Evolutionary conservation across 2,888 invertebrate genomes (phyloP), one percentile per base, ranked within the genome.

Genomic region (Asteroscopus sphinx): DNA sequence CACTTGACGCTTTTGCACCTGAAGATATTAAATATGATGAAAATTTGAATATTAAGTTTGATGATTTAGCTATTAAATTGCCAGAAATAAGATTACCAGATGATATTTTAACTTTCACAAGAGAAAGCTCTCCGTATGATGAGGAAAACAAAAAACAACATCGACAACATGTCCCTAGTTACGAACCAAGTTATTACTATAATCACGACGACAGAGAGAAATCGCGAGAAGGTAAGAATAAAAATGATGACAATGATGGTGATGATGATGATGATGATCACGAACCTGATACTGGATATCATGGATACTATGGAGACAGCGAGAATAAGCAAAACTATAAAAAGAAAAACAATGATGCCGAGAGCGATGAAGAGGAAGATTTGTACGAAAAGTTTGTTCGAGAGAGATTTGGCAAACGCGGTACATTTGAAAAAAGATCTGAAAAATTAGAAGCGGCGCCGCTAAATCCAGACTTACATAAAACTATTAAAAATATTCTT

Each of bases 21-120:
- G 79, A 82, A 45, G 74, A 82, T 56, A 65, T 79, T 8, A 80
- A 78, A 62, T 91, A 85, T 71, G 92, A 91, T 73, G 90, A 93
- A 40, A 77, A 94, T 55, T 79, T 93, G 55, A 88, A 91, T 36
- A 83, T 90, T 15, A 91, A 92, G 74, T 93, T 94, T 59, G 89
- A 88, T 52, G 91, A 94, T 57, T 71, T 92, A 17, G 66, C 82
- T n/a, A 86, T 94, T 53, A 89, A 89, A 71, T 76, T 95, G 62
- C 94, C 94, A 3, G 94, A 93, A 78, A 94, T 94, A 59, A 90
- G 90, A 76, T 74, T 94, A 58, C 94, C 94, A 0, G 89, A 94
- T n/a, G 91, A 92, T 60, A 85, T 94, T 73, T 85, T 94, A 77
- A 76, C 85, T 35, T 91, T 88, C 59, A 72, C 86, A 1, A 81